phyloP scores from a whole-genome alignment of 2,888 invertebrate species.

The Andrena praecox region DNA sequence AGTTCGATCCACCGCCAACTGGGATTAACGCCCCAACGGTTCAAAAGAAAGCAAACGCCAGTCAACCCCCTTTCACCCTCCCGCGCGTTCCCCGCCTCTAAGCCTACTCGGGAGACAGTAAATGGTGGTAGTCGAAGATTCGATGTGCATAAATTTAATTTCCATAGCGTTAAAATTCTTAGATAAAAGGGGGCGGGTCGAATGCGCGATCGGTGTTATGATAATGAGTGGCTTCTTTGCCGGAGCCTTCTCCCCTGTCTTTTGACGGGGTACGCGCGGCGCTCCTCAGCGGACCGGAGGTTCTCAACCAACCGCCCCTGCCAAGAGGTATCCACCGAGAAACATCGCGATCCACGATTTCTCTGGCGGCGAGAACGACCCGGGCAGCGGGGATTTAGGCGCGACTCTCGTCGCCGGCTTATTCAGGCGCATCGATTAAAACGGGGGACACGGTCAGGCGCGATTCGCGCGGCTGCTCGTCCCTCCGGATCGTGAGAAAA shows the following conservation, averaged over 20 bases:
- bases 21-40: too few relatives aligned
- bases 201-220: conserved; percentile 78
- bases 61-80: too few relatives aligned
- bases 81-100: not conserved
- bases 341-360: not conserved
- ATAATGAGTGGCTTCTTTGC: conserved; percentile 73
- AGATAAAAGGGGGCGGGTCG: conserved; percentile 73
- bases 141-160: conserved; percentile 72
- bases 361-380: not conserved
- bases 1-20: too few relatives aligned
- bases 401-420: conserved; percentile 43
- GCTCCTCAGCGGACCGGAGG: conserved; percentile 43
- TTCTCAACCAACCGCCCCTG: conserved; percentile 49
- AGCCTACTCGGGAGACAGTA: not conserved
- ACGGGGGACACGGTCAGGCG: conserved; percentile 60
- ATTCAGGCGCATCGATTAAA: conserved; percentile 62
- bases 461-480: conserved; percentile 49
- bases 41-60: too few relatives aligned
- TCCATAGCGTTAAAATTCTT: conserved; percentile 75
- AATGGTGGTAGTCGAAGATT: conserved; percentile 39
- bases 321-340: not conserved
- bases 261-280: conserved; percentile 53
- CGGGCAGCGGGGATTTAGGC: conserved; percentile 1
- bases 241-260: conserved; percentile 44
- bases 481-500: conserved; percentile 67